A percentile compares a stretch with the other conserved stretches of the same genome.
phyloP scores from a whole-genome alignment of 2,113 vertebrate genomes.

The Callipepla squamata region DNA sequence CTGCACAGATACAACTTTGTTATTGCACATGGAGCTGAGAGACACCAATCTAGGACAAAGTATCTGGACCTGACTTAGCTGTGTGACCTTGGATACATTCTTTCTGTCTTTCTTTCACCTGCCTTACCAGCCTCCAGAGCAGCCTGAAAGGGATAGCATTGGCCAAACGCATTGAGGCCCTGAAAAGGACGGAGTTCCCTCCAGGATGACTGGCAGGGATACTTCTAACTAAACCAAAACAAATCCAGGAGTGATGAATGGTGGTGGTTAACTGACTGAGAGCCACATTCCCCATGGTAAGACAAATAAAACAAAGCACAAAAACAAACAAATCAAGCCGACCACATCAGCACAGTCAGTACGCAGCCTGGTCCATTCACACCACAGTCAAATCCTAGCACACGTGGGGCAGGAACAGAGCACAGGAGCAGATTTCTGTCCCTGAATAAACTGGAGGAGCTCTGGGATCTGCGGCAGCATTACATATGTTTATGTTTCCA shows the following conservation, averaged over 20 bases:
- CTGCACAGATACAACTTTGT: not conserved
- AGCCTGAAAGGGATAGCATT: not conserved
- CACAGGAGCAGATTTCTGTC: not conserved
- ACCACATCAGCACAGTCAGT: not conserved
- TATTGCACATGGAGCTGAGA: not conserved
- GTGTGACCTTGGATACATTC: not conserved
- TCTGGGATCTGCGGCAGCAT: not conserved
- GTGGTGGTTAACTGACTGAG: not conserved
- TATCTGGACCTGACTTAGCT: not conserved
- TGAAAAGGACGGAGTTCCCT: not conserved
- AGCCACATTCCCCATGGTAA: not conserved
- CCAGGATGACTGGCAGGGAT: not conserved
- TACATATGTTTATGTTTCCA: not conserved
- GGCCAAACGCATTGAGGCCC: not conserved
- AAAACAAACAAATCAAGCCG: not conserved
- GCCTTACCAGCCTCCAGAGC: not conserved
- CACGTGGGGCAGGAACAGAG: not conserved
- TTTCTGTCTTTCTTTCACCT: not conserved
- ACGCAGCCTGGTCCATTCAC: not conserved
- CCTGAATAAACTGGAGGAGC: not conserved
- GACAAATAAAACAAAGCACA: not conserved
- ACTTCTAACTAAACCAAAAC: not conserved
- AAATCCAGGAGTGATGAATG: not conserved
- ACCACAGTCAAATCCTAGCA: not conserved
- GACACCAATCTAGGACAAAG: not conserved